A percentile compares a stretch with the other conserved stretches of the same genome.
These are phyloP conservation scores for Dasyurus viverrinus DNA, from an alignment of 2,113 vertebrate genomes.

Conservation along the genomic window DNA sequence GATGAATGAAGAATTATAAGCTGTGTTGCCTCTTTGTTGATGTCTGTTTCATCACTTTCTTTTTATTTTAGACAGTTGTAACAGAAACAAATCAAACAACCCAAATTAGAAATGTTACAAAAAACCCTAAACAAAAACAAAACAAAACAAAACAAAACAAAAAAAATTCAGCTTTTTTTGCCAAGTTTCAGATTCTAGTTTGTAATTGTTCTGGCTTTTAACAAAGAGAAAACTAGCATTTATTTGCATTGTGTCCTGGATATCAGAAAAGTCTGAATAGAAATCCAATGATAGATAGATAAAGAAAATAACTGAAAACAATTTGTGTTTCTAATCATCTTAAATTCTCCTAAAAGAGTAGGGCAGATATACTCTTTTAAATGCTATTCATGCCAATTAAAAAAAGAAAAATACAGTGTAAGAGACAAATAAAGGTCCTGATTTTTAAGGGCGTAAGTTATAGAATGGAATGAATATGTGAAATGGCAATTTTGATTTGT, in stretches of 20 bases:
- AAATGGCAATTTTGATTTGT: background rate
- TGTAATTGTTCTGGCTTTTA: background rate
- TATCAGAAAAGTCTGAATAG: background rate
- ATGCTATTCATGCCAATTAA: background rate
- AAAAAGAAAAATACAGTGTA: background rate
- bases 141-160: background rate
- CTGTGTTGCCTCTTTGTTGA: background rate
- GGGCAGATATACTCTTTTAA: background rate
- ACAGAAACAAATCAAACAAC: background rate
- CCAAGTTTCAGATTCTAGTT: background rate
- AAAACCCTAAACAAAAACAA: background rate
- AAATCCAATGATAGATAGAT: background rate
- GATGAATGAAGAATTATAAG: background rate
- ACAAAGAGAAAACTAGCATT: background rate
- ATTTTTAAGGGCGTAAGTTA: background rate
- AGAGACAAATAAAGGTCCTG: background rate
- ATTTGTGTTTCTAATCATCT: background rate
- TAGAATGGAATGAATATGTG: accelerated
- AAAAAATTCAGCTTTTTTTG: background rate
- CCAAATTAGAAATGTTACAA: background rate
- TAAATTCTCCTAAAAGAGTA: background rate
- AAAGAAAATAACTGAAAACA: background rate
- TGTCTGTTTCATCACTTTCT: background rate
- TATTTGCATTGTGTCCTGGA: background rate
- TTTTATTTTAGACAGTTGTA: background rate